Evolutionary conservation across 2,888 invertebrate species (phyloP), one percentile per base, ranked within the genome.

Genomic region (Agelastica alni): DNA sequence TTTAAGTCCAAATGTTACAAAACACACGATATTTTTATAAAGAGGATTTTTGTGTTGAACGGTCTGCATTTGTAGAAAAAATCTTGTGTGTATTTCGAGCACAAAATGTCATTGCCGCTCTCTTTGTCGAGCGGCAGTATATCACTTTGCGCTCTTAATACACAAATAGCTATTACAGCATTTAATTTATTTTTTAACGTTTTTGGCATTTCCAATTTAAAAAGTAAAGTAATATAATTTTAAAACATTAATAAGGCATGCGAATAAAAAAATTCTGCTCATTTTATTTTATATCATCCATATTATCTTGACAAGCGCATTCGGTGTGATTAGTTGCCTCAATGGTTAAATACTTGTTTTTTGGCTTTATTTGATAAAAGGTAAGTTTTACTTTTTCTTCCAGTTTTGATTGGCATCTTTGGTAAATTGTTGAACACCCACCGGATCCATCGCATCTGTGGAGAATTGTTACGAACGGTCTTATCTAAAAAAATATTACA

Each of bases 361-460:
- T 10, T 20, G 4, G 2, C 2, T 6, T n/a, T 9, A 14, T 4
- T 3, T 20, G 3, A 1, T 5, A 39, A 20, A 12, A 39, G 10
- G 20, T 12, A 2, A 39, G 20, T 0, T 9, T 20, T 18, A 39
- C 18, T 2, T 7, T 3, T 20, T 39, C 7, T 2, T 2, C 2
- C 1, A 4, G 1, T n/a, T 1, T 16, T 5, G 56, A 37, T 12
- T 30, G 12, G 17, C 56, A 56, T 39, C 16, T 47, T 32, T 51
- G 22, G 7, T 28, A 16, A 6, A 9, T 12, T 1, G 22, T 2
- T 7, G 20, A 4, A 22, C 56, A 56, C n/a, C 56, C 51, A 7
- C 56, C 56, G 1, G 47, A 9, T n/a, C 22, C 32, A 1, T 46
- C 37, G 18, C 56, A 56, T 16, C 47, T 26, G 30, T 56, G 47